Conservation (phyloP, 2,113 vertebrate genomes). For the Pedetes capensis region DNA sequence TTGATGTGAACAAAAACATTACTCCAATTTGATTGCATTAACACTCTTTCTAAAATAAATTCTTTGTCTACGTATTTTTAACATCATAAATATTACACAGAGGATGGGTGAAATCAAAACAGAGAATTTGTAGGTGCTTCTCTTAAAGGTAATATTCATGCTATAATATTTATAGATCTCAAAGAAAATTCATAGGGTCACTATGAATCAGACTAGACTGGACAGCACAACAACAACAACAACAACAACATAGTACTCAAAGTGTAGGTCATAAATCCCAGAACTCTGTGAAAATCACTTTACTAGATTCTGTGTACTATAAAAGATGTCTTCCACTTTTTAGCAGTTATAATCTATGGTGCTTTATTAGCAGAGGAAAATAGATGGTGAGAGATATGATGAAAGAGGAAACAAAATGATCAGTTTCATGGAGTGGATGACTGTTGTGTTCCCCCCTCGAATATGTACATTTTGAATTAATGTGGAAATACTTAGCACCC, state of each 20-base stretch:
- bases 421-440: neutral
- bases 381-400: neutral
- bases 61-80: neutral
- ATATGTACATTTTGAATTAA: neutral
- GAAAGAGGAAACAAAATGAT: neutral
- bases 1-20: neutral
- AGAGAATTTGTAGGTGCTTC: neutral
- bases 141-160: neutral
- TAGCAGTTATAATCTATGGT: neutral
- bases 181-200: neutral
- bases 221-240: too few species aligned
- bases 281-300: neutral
- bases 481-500: neutral
- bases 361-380: neutral
- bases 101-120: neutral
- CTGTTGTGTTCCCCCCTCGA: neutral
- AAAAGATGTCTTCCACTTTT: neutral
- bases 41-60: neutral
- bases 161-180: neutral
- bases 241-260: too few species aligned
- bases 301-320: neutral
- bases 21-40: neutral
- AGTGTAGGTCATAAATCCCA: neutral
- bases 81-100: neutral
- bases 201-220: too few species aligned